Conservation (phyloP, 1,140 invertebrate genomes). For the Harpegnathos saltator region DNA sequence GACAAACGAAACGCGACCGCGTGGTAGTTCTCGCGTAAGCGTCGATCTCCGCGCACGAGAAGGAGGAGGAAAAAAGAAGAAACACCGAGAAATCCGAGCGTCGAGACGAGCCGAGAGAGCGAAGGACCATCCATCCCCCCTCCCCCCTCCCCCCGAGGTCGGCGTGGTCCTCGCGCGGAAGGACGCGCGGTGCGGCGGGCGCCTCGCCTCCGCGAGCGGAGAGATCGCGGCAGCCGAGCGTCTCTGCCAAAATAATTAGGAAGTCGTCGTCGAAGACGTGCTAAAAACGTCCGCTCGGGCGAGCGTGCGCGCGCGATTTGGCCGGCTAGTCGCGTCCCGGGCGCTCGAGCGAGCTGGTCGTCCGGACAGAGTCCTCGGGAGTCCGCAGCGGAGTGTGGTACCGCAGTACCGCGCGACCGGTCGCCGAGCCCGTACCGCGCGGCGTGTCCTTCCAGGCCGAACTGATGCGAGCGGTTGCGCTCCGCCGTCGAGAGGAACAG, state of each 20-base stretch:
- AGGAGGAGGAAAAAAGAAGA: conserved; percentile 76
- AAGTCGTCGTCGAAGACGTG: conserved; percentile 89
- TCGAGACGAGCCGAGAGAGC: neutral
- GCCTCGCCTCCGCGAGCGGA: neutral
- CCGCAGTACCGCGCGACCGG: conserved; percentile 84
- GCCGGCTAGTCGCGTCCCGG: conserved; percentile 83
- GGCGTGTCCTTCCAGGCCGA: conserved; percentile 19
- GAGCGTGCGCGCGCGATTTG: conserved; percentile 84
- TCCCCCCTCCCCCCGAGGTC: too few species aligned
- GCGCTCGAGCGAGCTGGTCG: conserved; percentile 79
- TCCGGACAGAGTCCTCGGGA: conserved; percentile 63
- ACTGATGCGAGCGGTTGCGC: conserved; percentile 64
- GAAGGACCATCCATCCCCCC: too few species aligned
- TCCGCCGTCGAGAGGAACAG: conserved; percentile 10
- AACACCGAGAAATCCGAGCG: neutral
- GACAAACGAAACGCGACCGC: too few species aligned
- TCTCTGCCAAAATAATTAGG: conserved; percentile 92
- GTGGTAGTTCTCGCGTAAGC: too few species aligned
- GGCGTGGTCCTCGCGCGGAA: neutral
- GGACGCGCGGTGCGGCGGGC: conserved; percentile 10
- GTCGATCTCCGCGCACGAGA: too few species aligned
- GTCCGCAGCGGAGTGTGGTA: conserved; percentile 47
- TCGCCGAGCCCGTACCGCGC: conserved; percentile 83
- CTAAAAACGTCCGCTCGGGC: conserved; percentile 90
- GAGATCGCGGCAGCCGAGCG: conserved; percentile 73